A percentile compares a stretch with the other conserved stretches of the same genome.
phyloP scores from a whole-genome alignment of 1,140 invertebrate species.

The Trichogramma pretiosum region DNA sequence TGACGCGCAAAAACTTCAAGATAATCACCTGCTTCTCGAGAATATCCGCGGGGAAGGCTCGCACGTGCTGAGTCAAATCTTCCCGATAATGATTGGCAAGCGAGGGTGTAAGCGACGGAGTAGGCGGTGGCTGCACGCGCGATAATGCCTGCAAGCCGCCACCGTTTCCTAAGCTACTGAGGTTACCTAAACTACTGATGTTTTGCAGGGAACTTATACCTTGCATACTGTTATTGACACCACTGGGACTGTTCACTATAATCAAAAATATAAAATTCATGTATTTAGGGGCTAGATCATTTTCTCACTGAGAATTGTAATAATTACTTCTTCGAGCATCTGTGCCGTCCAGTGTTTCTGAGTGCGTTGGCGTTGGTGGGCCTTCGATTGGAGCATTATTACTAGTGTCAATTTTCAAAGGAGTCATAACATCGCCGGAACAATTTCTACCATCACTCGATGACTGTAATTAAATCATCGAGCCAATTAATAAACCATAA shows the following conservation, averaged over 20 bases:
- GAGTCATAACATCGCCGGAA: conserved; percentile 43
- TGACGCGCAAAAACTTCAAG: not conserved
- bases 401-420: conserved; percentile 51
- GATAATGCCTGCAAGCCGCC: conserved; percentile 44
- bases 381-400: conserved; percentile 48
- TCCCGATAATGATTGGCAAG: conserved; percentile 85
- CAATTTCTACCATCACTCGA: conserved; percentile 37
- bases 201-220: conserved; percentile 49
- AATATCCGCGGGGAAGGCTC: conserved; percentile 84
- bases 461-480: too few species aligned
- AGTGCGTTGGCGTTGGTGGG: conserved; percentile 62
- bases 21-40: conserved; percentile 79
- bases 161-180: conserved; percentile 44
- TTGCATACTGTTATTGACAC: conserved; percentile 39
- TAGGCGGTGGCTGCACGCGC: conserved; percentile 42
- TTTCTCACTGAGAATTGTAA: too few species aligned
- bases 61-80: conserved; percentile 83
- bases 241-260: conserved; percentile 43
- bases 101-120: conserved; percentile 73
- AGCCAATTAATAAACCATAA: too few species aligned
- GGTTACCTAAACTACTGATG: conserved; percentile 41
- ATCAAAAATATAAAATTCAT: too few species aligned
- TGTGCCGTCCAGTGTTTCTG: conserved; percentile 57
- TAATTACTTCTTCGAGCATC: conserved; percentile 50
- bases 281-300: too few species aligned